These are phyloP conservation scores for Hydrocynus forskahlii DNA, from an alignment of 2,797 vertebrate genomes.

Conservation along the genomic window DNA sequence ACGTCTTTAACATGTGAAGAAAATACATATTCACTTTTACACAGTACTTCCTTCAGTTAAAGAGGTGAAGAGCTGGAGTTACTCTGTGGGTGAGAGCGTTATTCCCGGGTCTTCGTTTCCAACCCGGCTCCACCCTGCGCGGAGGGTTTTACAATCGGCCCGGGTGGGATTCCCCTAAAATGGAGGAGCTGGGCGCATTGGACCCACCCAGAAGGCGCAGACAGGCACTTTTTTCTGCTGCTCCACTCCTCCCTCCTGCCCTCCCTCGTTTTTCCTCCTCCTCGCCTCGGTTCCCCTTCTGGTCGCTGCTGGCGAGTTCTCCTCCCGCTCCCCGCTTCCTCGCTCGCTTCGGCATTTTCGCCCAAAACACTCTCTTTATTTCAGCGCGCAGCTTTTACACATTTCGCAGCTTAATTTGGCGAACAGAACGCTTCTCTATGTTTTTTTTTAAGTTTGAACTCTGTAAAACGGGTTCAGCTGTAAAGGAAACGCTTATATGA, in stretches of 20 bases:
- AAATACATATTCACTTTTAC: neutral
- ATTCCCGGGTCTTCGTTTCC: neutral
- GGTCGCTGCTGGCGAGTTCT: conserved; percentile 54
- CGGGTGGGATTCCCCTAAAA: conserved; percentile 65
- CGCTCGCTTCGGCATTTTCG: conserved; percentile 44
- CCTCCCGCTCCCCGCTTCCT: conserved; percentile 55
- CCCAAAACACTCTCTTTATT: conserved; percentile 21
- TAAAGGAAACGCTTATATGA: conserved; percentile 30
- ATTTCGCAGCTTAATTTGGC: neutral
- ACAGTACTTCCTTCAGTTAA: neutral
- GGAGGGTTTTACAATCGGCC: conserved; percentile 19
- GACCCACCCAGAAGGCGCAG: conserved; percentile 57
- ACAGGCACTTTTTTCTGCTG: conserved; percentile 23
- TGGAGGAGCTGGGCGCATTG: conserved; percentile 60
- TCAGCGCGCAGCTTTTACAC: conserved; percentile 11
- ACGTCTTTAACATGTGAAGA: neutral
- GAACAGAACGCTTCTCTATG: neutral
- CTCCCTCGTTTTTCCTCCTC: conserved; percentile 65
- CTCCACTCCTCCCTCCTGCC: conserved; percentile 65
- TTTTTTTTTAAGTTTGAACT: neutral
- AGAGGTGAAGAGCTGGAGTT: neutral
- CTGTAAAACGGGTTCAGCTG: neutral
- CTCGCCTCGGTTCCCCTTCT: conserved; percentile 44
- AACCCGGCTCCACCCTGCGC: conserved; percentile 28
- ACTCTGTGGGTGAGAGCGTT: neutral